These are phyloP conservation scores for Steromphala cineraria DNA, from an alignment of 2,888 invertebrate species.

Conservation along the genomic window DNA sequence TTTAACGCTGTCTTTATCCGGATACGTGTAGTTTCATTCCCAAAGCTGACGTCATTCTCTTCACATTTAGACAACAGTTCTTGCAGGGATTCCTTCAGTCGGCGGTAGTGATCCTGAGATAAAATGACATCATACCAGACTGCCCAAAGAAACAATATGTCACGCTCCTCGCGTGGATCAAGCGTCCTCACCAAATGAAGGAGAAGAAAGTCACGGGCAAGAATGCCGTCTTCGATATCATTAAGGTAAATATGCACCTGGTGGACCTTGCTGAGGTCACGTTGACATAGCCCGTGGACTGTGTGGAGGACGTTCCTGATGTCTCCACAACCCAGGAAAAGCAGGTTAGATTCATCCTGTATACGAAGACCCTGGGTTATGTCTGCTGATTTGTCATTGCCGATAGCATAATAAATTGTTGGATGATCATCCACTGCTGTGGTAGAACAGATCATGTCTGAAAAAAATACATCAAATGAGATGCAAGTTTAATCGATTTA, in stretches of 20 bases:
- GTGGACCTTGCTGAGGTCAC: background rate
- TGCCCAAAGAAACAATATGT: background rate
- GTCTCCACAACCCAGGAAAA: constrained; percentile 2
- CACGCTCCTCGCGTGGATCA: background rate
- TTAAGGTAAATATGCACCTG: background rate
- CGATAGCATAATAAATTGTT: background rate
- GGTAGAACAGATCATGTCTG: no score
- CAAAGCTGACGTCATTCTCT: no score
- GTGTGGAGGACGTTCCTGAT: constrained; percentile 9
- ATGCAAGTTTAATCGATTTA: no score
- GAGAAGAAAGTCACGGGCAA: background rate
- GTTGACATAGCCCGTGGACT: background rate
- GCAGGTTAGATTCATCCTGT: background rate
- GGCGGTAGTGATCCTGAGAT: background rate
- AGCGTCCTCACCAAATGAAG: background rate
- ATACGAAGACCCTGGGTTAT: background rate
- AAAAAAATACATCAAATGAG: no score
- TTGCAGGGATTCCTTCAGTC: background rate
- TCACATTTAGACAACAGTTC: background rate
- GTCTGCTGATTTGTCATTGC: background rate
- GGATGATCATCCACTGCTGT: no score
- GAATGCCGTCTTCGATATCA: background rate
- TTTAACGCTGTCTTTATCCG: no score
- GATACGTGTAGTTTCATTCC: background rate
- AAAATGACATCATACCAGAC: background rate